Conservation (phyloP, 2,797 vertebrate genomes). For the Avahi laniger region DNA sequence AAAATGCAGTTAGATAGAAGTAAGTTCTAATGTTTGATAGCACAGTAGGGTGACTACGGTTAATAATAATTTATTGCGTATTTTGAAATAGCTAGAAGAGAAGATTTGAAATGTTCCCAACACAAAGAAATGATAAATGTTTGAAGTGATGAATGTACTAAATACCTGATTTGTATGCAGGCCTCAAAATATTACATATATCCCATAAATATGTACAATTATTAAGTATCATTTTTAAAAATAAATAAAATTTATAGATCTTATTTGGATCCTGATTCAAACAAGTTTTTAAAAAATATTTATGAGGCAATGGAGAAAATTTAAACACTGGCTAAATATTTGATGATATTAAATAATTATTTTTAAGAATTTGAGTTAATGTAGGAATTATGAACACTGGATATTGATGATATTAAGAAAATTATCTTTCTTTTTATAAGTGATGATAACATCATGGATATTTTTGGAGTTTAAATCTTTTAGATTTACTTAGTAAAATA, state of each 20-base stretch:
- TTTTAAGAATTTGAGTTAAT: background rate
- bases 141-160: background rate
- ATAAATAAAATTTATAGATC: background rate
- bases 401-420: background rate
- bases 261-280: constrained; percentile 24
- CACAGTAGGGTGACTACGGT: background rate
- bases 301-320: constrained; percentile 3
- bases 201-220: background rate
- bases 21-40: background rate
- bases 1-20: background rate
- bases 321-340: constrained; percentile 7
- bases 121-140: background rate
- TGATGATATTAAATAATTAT: background rate
- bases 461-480: constrained; percentile 31
- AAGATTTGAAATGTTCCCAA: background rate
- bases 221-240: background rate
- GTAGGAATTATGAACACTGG: background rate
- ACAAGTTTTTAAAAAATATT: background rate
- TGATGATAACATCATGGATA: background rate
- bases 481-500: constrained; percentile 1
- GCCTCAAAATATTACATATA: background rate
- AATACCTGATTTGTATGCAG: background rate
- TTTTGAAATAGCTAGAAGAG: background rate
- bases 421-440: constrained; percentile 23
- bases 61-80: background rate